A percentile compares a stretch with the other conserved stretches of the same genome.
Conservation (phyloP, 1,140 invertebrate genomes). For the Drosophila lowei region DNA sequence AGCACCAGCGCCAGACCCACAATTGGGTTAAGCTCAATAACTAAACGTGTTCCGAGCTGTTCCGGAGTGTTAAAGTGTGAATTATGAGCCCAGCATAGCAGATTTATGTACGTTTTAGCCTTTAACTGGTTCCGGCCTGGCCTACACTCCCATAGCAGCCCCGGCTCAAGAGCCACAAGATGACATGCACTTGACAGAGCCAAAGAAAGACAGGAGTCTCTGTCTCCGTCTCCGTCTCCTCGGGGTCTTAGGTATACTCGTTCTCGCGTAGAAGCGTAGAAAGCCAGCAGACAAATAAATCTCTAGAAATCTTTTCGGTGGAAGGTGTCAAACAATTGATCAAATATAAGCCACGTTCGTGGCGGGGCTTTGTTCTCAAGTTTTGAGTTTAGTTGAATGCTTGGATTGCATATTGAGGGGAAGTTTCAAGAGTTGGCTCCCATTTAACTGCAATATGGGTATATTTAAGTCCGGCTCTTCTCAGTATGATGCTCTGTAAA, state of each 20-base stretch:
- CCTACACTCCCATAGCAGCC: background rate
- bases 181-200: conserved; percentile 56
- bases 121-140: conserved; percentile 57
- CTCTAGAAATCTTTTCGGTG: conserved; percentile 26
- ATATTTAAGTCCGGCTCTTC: no score
- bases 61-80: conserved; percentile 44
- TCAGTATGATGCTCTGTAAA: no score
- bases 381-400: no score
- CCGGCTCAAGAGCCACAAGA: conserved; percentile 34
- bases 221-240: no score
- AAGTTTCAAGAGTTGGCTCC: no score
- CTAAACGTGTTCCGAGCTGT: conserved; percentile 56
- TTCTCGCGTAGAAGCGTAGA: conserved; percentile 13
- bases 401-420: no score
- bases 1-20: conserved; percentile 20
- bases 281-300: conserved; percentile 42
- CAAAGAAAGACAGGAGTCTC: conserved; percentile 1
- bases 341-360: no score
- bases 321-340: conserved; percentile 31
- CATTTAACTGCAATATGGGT: no score
- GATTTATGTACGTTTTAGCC: conserved; percentile 15
- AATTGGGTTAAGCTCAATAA: conserved; percentile 77
- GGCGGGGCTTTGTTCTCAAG: no score
- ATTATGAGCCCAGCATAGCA: conserved; percentile 40
- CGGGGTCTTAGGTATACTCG: no score